Percentiles rank a stretch among this genome's conserved stretches.
Evolutionary conservation across 2,888 invertebrate species (phyloP).

Genomic region (Hesperia comma): DNA sequence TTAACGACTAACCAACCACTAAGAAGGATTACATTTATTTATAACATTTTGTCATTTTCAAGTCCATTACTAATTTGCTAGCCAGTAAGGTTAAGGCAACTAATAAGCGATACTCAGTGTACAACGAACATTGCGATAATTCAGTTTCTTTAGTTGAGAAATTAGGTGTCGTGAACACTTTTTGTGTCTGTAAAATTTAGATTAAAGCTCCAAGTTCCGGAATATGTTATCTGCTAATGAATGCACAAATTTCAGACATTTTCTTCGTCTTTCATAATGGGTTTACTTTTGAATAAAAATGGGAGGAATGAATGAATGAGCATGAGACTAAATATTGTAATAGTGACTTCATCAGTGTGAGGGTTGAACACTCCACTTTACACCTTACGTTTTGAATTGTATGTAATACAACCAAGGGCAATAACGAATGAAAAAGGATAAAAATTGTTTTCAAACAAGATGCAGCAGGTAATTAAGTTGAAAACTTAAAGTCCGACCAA

Average conservation of each 20-base stretch:
- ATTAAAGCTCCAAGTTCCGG: constrained; percentile 23
- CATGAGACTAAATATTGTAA: too few relatives aligned
- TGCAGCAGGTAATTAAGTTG: too few relatives aligned
- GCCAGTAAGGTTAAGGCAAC: background rate
- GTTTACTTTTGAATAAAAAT: background rate
- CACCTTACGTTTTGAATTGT: too few relatives aligned
- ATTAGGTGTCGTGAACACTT: constrained; percentile 2
- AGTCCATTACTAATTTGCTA: background rate
- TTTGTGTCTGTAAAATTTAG: constrained; percentile 21
- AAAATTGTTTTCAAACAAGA: too few relatives aligned
- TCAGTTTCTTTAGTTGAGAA: background rate
- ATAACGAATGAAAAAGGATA: too few relatives aligned
- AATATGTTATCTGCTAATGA: constrained; percentile 34
- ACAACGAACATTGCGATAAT: background rate
- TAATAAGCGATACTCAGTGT: background rate
- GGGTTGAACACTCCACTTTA: too few relatives aligned
- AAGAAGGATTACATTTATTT: background rate
- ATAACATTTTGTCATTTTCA: background rate
- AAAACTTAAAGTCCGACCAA: too few relatives aligned
- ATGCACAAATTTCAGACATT: constrained; percentile 17
- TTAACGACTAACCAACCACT: constrained; percentile 22
- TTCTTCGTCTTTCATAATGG: constrained; percentile 10
- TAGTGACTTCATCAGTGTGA: too few relatives aligned
- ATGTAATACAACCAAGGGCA: too few relatives aligned
- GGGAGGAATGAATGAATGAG: background rate